phyloP scores from a whole-genome alignment of 2,797 vertebrate species.

The Pseudomugil gertrudae region DNA sequence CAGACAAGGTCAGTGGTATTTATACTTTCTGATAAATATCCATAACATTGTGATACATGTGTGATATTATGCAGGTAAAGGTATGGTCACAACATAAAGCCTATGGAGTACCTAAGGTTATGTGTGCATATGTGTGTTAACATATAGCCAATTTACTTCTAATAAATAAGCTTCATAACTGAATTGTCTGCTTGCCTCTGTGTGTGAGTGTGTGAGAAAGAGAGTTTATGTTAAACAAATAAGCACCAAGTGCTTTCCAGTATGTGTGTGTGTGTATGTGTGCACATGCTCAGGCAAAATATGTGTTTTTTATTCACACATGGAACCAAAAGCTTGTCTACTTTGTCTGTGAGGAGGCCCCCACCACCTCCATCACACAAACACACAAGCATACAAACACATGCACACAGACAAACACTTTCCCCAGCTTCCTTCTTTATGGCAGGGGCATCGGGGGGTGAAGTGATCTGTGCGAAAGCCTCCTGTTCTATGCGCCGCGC shows the following conservation, averaged over 20 bases:
- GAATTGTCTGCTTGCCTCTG: background rate
- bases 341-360: slow-evolving; percentile 42
- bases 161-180: background rate
- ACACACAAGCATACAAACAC: slow-evolving; percentile 22
- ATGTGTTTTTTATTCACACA: slow-evolving; percentile 53
- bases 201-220: slow-evolving; percentile 9
- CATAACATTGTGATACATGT: background rate
- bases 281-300: slow-evolving; percentile 20
- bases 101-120: background rate
- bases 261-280: slow-evolving; percentile 26
- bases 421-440: slow-evolving; percentile 67
- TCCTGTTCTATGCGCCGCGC: slow-evolving; percentile 76
- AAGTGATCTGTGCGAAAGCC: slow-evolving; percentile 84
- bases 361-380: slow-evolving; percentile 10
- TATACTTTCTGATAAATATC: background rate
- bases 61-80: background rate
- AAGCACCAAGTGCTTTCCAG: background rate
- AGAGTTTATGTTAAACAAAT: slow-evolving; percentile 41
- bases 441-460: slow-evolving; percentile 79
- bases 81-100: background rate
- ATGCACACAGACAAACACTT: slow-evolving; percentile 26
- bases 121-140: background rate
- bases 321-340: slow-evolving; percentile 51
- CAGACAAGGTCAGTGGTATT: background rate
- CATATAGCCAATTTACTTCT: background rate